Conservation (phyloP, 2,113 vertebrate genomes). For the Cinclus mexicanus region DNA sequence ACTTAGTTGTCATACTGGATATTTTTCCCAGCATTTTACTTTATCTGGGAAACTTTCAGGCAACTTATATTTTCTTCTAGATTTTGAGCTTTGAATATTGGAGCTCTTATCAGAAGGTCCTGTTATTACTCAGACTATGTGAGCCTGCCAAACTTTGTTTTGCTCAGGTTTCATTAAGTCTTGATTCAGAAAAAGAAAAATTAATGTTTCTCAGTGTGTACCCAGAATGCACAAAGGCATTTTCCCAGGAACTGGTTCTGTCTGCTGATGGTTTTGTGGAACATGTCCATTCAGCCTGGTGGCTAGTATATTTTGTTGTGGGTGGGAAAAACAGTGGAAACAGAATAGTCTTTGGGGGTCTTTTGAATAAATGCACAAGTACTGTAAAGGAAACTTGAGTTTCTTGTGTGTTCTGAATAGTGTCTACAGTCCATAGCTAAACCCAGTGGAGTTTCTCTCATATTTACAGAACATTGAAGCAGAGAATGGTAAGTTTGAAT, state of each 20-base stretch:
- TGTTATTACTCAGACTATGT: background rate
- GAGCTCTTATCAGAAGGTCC: background rate
- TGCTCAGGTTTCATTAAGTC: background rate
- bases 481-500: background rate
- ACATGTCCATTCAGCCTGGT: background rate
- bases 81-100: background rate
- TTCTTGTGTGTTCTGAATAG: background rate
- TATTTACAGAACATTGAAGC: background rate
- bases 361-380: background rate
- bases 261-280: background rate
- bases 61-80: background rate
- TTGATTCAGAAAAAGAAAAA: background rate
- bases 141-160: background rate
- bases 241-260: background rate
- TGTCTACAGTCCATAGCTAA: background rate
- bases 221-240: background rate
- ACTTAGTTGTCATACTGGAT: background rate
- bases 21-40: background rate
- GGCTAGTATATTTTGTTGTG: background rate
- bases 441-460: background rate
- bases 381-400: background rate
- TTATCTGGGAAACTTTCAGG: background rate
- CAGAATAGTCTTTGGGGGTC: background rate
- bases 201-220: rapidly evolving
- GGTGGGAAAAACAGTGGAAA: background rate